Evolutionary conservation across 2,113 vertebrate genomes (phyloP).

Genomic region (Dasyprocta punctata): DNA sequence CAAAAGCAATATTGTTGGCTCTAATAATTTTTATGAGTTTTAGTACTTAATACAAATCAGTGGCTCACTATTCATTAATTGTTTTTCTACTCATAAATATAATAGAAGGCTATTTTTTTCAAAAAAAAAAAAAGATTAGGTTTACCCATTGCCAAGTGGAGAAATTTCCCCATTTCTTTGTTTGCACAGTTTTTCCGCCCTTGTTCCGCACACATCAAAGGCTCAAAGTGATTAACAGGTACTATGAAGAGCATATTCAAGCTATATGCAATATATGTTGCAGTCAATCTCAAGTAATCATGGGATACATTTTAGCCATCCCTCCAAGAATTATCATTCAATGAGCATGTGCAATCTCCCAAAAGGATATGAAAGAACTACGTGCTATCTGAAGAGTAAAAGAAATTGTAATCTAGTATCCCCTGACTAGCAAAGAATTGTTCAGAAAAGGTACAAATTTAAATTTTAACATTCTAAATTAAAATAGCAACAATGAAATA

Average conservation of each 20-base stretch:
- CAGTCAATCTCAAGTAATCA: background rate
- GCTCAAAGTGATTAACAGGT: background rate
- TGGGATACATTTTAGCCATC: background rate
- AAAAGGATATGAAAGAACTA: background rate
- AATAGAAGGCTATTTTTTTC: background rate
- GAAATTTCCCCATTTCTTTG: background rate
- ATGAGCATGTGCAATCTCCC: background rate
- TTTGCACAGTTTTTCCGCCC: background rate
- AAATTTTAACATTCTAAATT: constrained; percentile 18
- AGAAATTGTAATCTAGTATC: background rate
- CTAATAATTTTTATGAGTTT: background rate
- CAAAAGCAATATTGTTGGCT: background rate
- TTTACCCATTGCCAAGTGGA: background rate
- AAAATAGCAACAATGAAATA: background rate
- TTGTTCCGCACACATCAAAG: background rate
- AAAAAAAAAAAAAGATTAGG: no score
- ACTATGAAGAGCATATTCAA: background rate
- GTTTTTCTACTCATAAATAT: background rate
- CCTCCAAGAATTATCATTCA: background rate
- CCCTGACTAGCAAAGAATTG: constrained; percentile 2
- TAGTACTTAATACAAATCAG: background rate
- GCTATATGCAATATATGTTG: background rate
- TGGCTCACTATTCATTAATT: background rate
- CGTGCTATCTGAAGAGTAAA: background rate
- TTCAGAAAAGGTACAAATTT: background rate